Conservation (phyloP, 2,888 invertebrate genomes). For the Morpho helenor region DNA sequence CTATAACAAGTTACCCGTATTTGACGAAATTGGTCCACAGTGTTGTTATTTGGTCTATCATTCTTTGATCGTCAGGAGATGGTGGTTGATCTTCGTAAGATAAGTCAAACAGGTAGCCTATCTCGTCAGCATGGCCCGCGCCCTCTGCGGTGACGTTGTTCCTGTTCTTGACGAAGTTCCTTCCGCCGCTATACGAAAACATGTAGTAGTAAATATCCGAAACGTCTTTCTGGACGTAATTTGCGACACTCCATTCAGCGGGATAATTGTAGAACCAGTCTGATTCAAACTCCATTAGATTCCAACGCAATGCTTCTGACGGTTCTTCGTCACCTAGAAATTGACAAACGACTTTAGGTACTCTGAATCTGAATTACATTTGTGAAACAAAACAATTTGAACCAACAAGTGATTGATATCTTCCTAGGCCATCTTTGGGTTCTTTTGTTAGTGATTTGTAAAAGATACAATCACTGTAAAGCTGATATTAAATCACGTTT, state of each 20-base stretch:
- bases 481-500: too few relatives aligned
- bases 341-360: too few relatives aligned
- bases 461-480: too few relatives aligned
- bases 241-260: slow-evolving; percentile 39
- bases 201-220: slow-evolving; percentile 41
- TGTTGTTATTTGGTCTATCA: slow-evolving; percentile 33
- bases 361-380: too few relatives aligned
- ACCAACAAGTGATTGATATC: too few relatives aligned
- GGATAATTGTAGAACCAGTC: slow-evolving; percentile 39
- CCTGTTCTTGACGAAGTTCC: slow-evolving; percentile 27
- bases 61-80: slow-evolving; percentile 33
- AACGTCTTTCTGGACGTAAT: slow-evolving; percentile 35
- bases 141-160: slow-evolving; percentile 33
- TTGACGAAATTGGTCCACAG: slow-evolving; percentile 43
- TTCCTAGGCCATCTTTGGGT: too few relatives aligned
- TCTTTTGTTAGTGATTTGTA: too few relatives aligned
- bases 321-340: slow-evolving; percentile 24
- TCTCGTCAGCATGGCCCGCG: slow-evolving; percentile 48
- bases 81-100: slow-evolving; percentile 20
- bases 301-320: slow-evolving; percentile 32
- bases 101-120: slow-evolving; percentile 46
- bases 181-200: slow-evolving; percentile 41
- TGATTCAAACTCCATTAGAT: slow-evolving; percentile 37
- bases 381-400: too few relatives aligned
- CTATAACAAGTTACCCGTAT: slow-evolving; percentile 34